Evolutionary conservation across 2,113 vertebrate species (phyloP).

Genomic region (rat (Rattus norvegicus)): DNA sequence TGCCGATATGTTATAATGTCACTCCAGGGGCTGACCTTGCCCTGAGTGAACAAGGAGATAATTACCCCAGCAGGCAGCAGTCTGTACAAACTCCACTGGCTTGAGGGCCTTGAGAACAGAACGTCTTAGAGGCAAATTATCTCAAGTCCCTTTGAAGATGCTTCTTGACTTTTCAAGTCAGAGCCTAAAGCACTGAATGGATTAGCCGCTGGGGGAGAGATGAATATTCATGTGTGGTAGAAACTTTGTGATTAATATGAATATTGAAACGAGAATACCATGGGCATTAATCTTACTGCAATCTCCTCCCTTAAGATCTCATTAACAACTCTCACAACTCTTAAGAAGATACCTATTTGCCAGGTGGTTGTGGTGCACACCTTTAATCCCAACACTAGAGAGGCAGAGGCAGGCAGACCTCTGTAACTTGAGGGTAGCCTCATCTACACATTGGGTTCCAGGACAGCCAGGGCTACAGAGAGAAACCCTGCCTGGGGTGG

Average conservation of each 20-base stretch:
- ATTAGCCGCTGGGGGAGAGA: background rate
- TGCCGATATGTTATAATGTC: background rate
- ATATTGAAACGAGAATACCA: background rate
- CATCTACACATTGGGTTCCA: background rate
- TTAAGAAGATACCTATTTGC: background rate
- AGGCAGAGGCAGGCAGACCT: background rate
- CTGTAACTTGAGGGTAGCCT: background rate
- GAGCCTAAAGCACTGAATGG: background rate
- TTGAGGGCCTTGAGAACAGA: background rate
- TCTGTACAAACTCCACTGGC: background rate
- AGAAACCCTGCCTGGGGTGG: background rate
- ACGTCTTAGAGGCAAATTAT: background rate
- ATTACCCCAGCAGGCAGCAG: background rate
- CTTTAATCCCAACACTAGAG: background rate
- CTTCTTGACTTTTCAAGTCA: background rate
- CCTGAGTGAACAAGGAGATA: background rate
- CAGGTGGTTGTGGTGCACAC: background rate
- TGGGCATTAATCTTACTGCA: background rate
- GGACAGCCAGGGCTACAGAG: background rate
- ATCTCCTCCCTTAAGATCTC: constrained; percentile 18
- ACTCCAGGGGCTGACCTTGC: background rate
- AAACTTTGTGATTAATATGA: background rate
- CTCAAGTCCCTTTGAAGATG: background rate
- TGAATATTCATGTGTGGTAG: background rate
- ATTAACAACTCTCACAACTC: background rate